Base-by-base conservation (phyloP, 1,140 invertebrate species). In the Brachionus paranguensis region DNA sequence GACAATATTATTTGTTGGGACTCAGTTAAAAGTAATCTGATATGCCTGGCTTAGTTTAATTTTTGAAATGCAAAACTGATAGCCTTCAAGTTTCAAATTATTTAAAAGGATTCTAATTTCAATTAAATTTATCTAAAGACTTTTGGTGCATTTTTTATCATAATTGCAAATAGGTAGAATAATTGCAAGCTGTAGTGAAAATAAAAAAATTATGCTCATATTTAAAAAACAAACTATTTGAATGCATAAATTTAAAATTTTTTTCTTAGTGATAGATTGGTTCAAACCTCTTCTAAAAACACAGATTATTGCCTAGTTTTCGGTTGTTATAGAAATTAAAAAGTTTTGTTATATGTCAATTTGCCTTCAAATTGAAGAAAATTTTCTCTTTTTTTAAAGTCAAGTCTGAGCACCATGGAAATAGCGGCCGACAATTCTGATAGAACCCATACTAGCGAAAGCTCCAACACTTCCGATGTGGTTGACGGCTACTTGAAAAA, bases 401-500 rank as follows among this genome's bases (percentile, higher is more conserved):
- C 33, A 33, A 33, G 27, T 68, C 65, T 68, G 27, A 68, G 65
- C 17, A 33, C 68, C 68, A 72, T 72, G 68, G 68, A 72, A 43
- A 72, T 72, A 43, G 37, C 33, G 10, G 68, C 33, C n/a, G 41
- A 43, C 14, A 20, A 41, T 68, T 68, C 27, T 68, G 65, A n/a
- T 14, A 37, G 12, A 33, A 33, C 27, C 33, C 27, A n/a, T 20
- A 7, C 37, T 10, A 72, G 17, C 17, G 68, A 72, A 20, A 14
- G 17, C 41, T 41, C 29, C 12, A 43, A 41, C 14, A 76, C 72
- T n/a, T 76, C 72, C 4, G 24, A 50, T 20, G 78, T 64, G 8
- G 78, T 81, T 43, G 64, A 68, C 41, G 53, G 37, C 20, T 81
- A 81, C n/a, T 20, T 81, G 24, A 60, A 45, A 81, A 60, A 68